Evolutionary conservation across 2,888 invertebrate genomes (phyloP).

Genomic region (Parthenolecanium corni): DNA sequence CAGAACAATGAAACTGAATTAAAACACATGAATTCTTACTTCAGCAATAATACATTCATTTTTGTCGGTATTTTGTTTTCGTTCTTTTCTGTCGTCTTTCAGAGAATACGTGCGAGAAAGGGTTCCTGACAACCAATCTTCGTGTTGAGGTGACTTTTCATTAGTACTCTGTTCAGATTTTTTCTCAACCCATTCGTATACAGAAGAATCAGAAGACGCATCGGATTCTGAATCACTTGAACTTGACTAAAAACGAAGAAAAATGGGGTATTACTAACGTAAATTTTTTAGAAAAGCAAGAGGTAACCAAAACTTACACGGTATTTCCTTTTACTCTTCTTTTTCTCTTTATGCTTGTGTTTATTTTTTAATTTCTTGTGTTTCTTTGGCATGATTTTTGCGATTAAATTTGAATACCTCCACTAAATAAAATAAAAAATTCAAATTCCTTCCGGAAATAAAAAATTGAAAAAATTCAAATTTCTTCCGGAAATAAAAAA

Average conservation of each 20-base stretch:
- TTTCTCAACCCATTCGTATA: slow-evolving; percentile 54
- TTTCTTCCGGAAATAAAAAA: too few species aligned
- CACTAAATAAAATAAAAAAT: too few species aligned
- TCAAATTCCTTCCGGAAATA: too few species aligned
- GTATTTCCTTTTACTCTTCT: not conserved
- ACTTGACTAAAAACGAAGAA: slow-evolving; percentile 1
- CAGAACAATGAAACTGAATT: too few species aligned
- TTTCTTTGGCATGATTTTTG: slow-evolving; percentile 3
- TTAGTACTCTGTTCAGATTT: slow-evolving; percentile 8
- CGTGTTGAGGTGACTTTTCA: slow-evolving; percentile 42
- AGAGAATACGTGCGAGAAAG: slow-evolving; percentile 38
- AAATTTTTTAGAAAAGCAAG: not conserved
- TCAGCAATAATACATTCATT: slow-evolving; percentile 44
- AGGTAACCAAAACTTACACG: not conserved
- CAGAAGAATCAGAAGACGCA: slow-evolving; percentile 33
- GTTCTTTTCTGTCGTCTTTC: slow-evolving; percentile 29
- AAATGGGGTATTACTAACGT: not conserved
- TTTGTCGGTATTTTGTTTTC: slow-evolving; percentile 39
- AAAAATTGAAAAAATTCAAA: too few species aligned
- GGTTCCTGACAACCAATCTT: slow-evolving; percentile 70
- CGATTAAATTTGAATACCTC: too few species aligned
- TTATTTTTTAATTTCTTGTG: not conserved
- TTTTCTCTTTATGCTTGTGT: slow-evolving; percentile 2
- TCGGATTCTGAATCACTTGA: not conserved
- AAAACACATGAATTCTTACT: slow-evolving; percentile 32